These are phyloP conservation scores for Mystacides longicornis DNA, from an alignment of 2,888 invertebrate genomes.

Conservation along the genomic window DNA sequence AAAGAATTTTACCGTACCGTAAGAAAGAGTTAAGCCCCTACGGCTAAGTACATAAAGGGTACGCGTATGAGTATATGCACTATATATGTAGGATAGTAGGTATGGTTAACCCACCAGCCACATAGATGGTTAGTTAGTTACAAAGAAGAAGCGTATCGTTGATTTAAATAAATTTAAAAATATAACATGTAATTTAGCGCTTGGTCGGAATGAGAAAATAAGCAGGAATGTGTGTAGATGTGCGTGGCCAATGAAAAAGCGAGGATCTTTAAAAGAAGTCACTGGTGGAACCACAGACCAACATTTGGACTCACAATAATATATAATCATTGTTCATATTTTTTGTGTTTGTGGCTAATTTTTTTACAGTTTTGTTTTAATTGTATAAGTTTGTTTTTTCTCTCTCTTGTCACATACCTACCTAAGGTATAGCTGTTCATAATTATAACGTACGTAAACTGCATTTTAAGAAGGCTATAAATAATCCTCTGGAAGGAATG, in stretches of 20 bases:
- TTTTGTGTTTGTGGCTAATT: too few species aligned
- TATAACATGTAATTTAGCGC: conserved; percentile 17
- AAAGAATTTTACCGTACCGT: conserved; percentile 2
- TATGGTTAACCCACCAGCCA: background rate
- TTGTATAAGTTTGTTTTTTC: too few species aligned
- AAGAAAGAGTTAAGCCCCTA: conserved; percentile 1
- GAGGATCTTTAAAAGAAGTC: background rate
- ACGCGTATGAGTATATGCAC: background rate
- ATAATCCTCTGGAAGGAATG: too few species aligned
- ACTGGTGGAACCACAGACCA: background rate
- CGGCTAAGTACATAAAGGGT: background rate
- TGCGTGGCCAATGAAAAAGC: conserved; percentile 1
- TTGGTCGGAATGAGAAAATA: conserved; percentile 6
- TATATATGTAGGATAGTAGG: background rate
- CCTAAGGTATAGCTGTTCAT: too few species aligned
- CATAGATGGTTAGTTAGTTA: background rate
- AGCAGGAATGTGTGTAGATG: conserved; percentile 11
- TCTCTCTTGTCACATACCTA: too few species aligned
- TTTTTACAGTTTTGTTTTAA: too few species aligned
- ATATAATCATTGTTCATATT: too few species aligned
- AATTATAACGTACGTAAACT: too few species aligned
- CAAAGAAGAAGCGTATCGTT: conserved; percentile 5
- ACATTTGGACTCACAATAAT: too few species aligned
- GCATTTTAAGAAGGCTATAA: too few species aligned
- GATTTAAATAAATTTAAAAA: conserved; percentile 18